These are phyloP conservation scores for Tortrix viridana DNA, from an alignment of 2,888 invertebrate genomes.

Conservation along the genomic window DNA sequence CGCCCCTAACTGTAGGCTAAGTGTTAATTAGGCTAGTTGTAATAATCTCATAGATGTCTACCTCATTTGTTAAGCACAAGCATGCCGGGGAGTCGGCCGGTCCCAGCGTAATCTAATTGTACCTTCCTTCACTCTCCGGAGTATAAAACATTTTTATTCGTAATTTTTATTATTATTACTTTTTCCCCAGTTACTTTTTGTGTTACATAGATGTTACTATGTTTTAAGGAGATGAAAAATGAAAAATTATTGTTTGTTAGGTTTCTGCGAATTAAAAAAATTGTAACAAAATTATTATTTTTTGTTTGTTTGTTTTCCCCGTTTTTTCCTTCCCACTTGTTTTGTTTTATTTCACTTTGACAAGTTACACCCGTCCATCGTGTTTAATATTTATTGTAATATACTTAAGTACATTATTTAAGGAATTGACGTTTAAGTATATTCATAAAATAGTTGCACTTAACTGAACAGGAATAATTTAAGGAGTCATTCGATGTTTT, in stretches of 20 bases:
- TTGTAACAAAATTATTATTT: conserved; percentile 80
- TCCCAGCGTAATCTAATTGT: conserved; percentile 78
- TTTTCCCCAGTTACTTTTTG: conserved; percentile 82
- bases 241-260: conserved; percentile 84
- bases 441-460: conserved; percentile 75
- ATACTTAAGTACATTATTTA: conserved; percentile 75
- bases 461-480: conserved; percentile 69
- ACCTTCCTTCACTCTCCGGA: conserved; percentile 82
- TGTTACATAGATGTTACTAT: conserved; percentile 86
- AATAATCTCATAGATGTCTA: conserved; percentile 80
- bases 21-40: conserved; percentile 77
- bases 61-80: conserved; percentile 66
- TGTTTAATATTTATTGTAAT: conserved; percentile 79
- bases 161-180: conserved; percentile 75
- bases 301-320: conserved; percentile 67
- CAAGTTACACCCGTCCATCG: conserved; percentile 85
- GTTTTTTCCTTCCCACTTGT: conserved; percentile 51
- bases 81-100: conserved; percentile 68
- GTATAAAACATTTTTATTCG: conserved; percentile 77
- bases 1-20: conserved; percentile 67
- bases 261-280: conserved; percentile 84
- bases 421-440: conserved; percentile 69
- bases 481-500: conserved; percentile 72
- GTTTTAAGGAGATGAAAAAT: conserved; percentile 82
- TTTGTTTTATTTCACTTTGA: conserved; percentile 61